Evolutionary conservation across 2,888 invertebrate genomes (phyloP), one percentile per base, ranked within the genome.

Genomic region (Chymomyza fuscimana): DNA sequence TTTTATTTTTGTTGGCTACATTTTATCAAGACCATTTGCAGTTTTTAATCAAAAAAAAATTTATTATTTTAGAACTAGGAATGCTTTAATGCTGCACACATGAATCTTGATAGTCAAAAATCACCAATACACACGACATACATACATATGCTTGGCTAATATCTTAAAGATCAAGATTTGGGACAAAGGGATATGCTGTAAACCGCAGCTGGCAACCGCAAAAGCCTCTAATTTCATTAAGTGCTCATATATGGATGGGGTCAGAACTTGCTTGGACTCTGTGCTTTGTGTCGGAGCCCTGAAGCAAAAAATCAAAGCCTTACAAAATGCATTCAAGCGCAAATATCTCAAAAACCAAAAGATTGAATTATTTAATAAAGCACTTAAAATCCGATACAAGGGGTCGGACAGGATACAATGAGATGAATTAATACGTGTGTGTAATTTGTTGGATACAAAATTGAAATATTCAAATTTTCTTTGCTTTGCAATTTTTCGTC

Each of bases 151-250:
- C 0, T 46, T 12, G 12, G 40, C 40, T 46, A 12, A 46, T 46
- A 12, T 46, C 40, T 46, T 46, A 46, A 46, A 12, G 40, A 46
- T 46, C 12, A 46, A 46, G 12, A 4, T 12, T 46, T 46, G 40
- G 40, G 4, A 46, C 12, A 46, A 46, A 46, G 12, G 40, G 12
- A 2, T 12, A 12, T 1, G 12, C 40, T 10, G 12, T 12, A 12
- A 2, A 54, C 54, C 54, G 15, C 54, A 54, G 29, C 7, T 52
- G 19, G 40, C 36, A 50, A 72, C 60, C 79, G 25, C 70, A 71
- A 15, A 58, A 69, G 59, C 65, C 60, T 71, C 78, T 72, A 67
- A 80, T 79, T 70, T 77, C 69, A 67, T 72, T 72, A 74, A 78
- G 70, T 79, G 65, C 69, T 76, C 64, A 36, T 9, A 25, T 22